Percentiles rank a stretch among this genome's conserved stretches.
Conservation (phyloP, 2,113 vertebrate species). For the Ibidorhyncha struthersii region DNA sequence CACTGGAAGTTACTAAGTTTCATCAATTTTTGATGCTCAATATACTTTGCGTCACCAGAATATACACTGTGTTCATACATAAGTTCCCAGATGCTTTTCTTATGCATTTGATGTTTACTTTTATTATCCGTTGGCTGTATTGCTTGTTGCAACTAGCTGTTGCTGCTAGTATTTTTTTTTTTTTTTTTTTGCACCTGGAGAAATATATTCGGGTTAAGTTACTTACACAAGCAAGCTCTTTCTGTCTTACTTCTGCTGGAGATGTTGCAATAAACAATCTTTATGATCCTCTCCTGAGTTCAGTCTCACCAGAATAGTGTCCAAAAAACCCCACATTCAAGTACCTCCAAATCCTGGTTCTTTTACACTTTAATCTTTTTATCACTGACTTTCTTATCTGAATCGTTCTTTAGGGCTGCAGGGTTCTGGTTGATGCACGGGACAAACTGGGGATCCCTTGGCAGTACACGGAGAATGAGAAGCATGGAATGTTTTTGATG, state of each 20-base stretch:
- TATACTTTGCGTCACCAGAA: not conserved
- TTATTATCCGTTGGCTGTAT: not conserved
- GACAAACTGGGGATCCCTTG: constrained; percentile 94
- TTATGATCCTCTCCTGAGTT: not conserved
- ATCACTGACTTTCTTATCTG: not conserved
- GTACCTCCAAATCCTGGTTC: not conserved
- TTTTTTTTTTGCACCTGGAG: not conserved
- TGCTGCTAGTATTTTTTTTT: not conserved
- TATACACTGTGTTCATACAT: not conserved
- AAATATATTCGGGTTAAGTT: not conserved
- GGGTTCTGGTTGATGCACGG: constrained; percentile 93
- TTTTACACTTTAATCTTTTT: not conserved
- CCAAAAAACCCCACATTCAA: not conserved
- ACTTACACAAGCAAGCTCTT: not conserved
- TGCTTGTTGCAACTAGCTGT: not conserved
- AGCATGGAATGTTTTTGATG: constrained; percentile 97
- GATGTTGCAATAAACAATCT: not conserved
- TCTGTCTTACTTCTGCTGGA: not conserved
- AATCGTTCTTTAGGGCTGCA: constrained; percentile 82
- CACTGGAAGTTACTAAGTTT: not conserved
- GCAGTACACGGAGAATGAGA: constrained; percentile 94
- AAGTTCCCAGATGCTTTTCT: not conserved
- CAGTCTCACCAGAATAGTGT: not conserved
- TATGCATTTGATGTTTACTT: not conserved
- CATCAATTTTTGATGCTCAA: not conserved